These are phyloP conservation scores for Zaprionus kolodkinae DNA, from an alignment of 1,140 invertebrate species.

Conservation along the genomic window DNA sequence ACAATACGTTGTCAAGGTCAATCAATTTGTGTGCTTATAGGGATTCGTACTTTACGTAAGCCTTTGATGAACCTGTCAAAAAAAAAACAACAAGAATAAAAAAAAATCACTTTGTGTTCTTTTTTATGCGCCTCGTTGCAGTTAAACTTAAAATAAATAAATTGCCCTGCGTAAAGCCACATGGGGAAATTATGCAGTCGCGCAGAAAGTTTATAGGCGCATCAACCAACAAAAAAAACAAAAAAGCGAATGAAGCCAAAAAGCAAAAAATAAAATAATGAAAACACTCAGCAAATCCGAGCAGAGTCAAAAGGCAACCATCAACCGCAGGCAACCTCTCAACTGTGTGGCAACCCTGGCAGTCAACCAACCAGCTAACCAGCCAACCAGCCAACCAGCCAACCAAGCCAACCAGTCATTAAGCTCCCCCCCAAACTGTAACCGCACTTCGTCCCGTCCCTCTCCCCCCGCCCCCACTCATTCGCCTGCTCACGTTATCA, in stretches of 20 bases:
- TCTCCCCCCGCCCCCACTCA: too few relatives aligned
- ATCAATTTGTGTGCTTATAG: constrained; percentile 23
- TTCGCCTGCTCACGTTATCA: constrained; percentile 30
- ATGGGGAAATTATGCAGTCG: constrained; percentile 38
- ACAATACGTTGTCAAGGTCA: constrained; percentile 29
- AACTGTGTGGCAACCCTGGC: constrained; percentile 18
- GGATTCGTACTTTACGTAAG: constrained; percentile 2
- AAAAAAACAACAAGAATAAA: neutral
- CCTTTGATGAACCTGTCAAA: constrained; percentile 32
- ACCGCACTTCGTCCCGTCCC: too few relatives aligned
- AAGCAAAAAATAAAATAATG: constrained; percentile 11
- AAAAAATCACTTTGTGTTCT: constrained; percentile 15
- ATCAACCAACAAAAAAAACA: constrained; percentile 17
- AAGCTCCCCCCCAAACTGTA: constrained; percentile 41
- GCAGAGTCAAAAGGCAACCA: constrained; percentile 52
- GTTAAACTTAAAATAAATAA: constrained; percentile 56
- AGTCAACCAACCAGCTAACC: constrained; percentile 7
- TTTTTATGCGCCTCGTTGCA: constrained; percentile 44
- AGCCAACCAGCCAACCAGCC: constrained; percentile 26
- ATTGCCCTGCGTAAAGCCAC: constrained; percentile 9
- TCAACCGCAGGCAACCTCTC: constrained; percentile 61
- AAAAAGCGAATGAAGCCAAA: constrained; percentile 22
- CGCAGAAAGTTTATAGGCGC: constrained; percentile 57
- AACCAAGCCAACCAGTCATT: constrained; percentile 69
- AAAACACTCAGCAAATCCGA: constrained; percentile 16